Evolutionary conservation across 2,888 invertebrate genomes (phyloP), one percentile per base, ranked within the genome.

Genomic region (Chymomyza amoena): DNA sequence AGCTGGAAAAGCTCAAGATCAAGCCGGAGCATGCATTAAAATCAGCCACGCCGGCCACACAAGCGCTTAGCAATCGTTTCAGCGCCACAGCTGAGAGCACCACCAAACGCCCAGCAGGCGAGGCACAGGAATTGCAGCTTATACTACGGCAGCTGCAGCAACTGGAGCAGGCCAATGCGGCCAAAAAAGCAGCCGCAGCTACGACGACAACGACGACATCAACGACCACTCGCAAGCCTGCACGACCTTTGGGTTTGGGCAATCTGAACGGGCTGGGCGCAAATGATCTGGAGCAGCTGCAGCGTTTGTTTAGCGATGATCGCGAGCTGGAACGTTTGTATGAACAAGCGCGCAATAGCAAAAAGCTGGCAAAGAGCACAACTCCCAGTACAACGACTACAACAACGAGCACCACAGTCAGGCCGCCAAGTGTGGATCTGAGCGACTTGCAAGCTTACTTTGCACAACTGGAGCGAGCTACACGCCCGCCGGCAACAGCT

Each of bases 241-340:
- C 25, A 20, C 20, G 25, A 3, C 25, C n/a, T 1, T 32, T 68
- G 13, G 69, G 67, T 6, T n/a, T 75, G 3, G 73, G 69, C 66
- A 5, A 54, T 52, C 50, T 45, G 13, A 65, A 61, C n/a, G 57
- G 64, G 0, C 32, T 77, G 13, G 80, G 74, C 0, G 67, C 77
- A 0, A 77, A 93, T 18, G 94, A 94, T 80, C 90, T 93, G 2
- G 87, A 91, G 15, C 92, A 93, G 76, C 79, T 93, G 15, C 91
- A 92, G 51, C 91, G 92, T 69, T 79, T 93, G 1, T 81, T 93
- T 16, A 91, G 90, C 20, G 92, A 93, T 52, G 92, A 93, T 18
- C 76, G 84, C 0, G 89, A 90, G 61, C 59, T 91, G 66, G 90
- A 91, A 72, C 85, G 88, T 15, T 75, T 91, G 3, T 91, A 91